phyloP scores from a whole-genome alignment of 2,888 invertebrate species.

The Epiblema foenella region DNA sequence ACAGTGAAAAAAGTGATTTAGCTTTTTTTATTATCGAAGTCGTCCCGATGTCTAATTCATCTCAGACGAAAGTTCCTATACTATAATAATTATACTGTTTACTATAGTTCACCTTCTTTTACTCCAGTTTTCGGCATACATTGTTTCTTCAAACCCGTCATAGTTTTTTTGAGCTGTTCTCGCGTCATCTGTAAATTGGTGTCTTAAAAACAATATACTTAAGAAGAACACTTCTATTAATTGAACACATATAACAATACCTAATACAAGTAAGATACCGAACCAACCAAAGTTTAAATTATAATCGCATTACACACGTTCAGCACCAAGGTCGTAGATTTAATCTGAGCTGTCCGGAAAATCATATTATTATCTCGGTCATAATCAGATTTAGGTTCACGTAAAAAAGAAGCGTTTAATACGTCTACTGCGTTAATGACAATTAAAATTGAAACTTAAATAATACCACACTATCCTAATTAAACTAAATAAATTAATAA shows the following conservation, averaged over 20 bases:
- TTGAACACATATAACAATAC: background rate
- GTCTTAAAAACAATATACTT: constrained; percentile 34
- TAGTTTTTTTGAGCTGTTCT: constrained; percentile 86
- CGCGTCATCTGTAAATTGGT: constrained; percentile 64
- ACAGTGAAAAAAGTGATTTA: no score
- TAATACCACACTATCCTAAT: no score
- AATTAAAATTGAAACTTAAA: no score
- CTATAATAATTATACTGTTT: no score
- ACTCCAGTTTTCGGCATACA: constrained; percentile 86
- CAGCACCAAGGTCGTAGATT: background rate
- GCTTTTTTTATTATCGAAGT: no score
- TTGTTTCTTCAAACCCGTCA: constrained; percentile 84
- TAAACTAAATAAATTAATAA: no score
- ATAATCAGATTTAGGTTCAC: no score
- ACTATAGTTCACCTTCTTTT: constrained; percentile 71
- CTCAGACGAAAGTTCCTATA: no score
- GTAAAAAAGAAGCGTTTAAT: no score
- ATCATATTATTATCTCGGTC: no score
- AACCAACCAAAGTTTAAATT: background rate
- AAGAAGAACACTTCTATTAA: constrained; percentile 1
- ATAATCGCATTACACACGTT: background rate
- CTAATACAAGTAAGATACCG: background rate
- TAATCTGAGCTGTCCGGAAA: background rate
- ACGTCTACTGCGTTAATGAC: no score
- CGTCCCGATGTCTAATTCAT: no score